These are phyloP conservation scores for Sialia sialis DNA, from an alignment of 2,113 vertebrate species.

Conservation along the genomic window DNA sequence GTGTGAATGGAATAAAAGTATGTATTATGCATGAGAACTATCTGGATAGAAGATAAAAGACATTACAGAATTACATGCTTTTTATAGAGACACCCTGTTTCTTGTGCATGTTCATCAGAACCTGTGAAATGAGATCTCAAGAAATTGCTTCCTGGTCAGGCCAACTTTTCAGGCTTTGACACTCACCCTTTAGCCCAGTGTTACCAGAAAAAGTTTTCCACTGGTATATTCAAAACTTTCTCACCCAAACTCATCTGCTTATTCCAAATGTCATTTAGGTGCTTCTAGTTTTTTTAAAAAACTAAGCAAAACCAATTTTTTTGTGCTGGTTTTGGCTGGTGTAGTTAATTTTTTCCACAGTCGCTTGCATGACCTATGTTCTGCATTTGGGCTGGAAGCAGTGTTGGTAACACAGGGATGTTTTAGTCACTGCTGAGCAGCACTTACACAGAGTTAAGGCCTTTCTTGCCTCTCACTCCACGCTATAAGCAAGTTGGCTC, in stretches of 20 bases:
- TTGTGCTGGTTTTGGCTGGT: not conserved
- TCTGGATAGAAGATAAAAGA: not conserved
- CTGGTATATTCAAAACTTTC: not conserved
- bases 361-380: not conserved
- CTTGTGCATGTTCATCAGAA: not conserved
- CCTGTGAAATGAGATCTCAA: not conserved
- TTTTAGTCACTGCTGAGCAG: not conserved
- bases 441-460: not conserved
- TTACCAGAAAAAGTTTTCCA: not conserved
- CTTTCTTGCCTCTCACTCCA: not conserved
- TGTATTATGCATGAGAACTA: not conserved
- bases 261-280: not conserved
- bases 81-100: not conserved
- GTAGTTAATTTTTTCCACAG: not conserved
- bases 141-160: not conserved
- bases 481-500: not conserved
- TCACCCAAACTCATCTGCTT: not conserved
- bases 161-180: not conserved
- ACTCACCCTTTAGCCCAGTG: not conserved
- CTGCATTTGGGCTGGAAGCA: not conserved
- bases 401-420: not conserved
- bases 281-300: not conserved
- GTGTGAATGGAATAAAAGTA: not conserved
- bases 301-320: not conserved
- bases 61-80: not conserved